Base-by-base conservation (phyloP, 1,140 invertebrate species). In the Pseudomyrmex flavicornis region DNA sequence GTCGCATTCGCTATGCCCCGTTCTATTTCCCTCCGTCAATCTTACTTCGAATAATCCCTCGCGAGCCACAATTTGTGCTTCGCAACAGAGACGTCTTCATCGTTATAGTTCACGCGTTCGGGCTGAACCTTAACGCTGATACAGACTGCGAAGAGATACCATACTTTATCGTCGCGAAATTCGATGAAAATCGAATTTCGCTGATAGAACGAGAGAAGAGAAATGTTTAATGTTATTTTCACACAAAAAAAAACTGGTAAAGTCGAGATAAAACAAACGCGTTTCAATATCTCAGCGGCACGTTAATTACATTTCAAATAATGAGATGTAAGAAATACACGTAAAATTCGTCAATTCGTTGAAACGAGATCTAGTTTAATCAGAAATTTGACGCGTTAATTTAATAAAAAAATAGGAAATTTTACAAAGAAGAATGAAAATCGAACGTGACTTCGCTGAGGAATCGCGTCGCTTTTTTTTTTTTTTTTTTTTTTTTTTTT, bases 1-100 rank as follows among this genome's bases (percentile, higher is more conserved):
- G 76, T 80, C 66, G 44, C 68, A 46, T 46, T 70, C 44, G 63
- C 63, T 52, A 35, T 35, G 13, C 8, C 65, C 65, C 20, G 66
- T 48, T 70, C 66, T 56, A 80, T 80, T 80, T 80, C 44, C 44
- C 68, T 35, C 44, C 66, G 66, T 80, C 76, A 59, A 79, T 79
- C 63, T 80, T 46, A 12, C 44, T 12, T 2, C 12, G 63, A 26
- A 52, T 63, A 52, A 76, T 65, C 74, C 48, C 61, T 20, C 48
- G 62, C 20, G 54, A 17, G 54, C 3, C n/a, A 48, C 75, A 12
- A 58, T 56, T 46, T 20, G 26, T 15, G 13, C 26, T 50, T 68
- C 46, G 48, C 26, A n/a, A 65, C 56, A 13, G 54, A 1, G 13
- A 8, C 5, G 7, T 35, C 35, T 35, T 13, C 9, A 20, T 8